A percentile compares a stretch with the other conserved stretches of the same genome.
phyloP scores from a whole-genome alignment of 2,797 vertebrate genomes.

The Amblyopsis hoosieri region DNA sequence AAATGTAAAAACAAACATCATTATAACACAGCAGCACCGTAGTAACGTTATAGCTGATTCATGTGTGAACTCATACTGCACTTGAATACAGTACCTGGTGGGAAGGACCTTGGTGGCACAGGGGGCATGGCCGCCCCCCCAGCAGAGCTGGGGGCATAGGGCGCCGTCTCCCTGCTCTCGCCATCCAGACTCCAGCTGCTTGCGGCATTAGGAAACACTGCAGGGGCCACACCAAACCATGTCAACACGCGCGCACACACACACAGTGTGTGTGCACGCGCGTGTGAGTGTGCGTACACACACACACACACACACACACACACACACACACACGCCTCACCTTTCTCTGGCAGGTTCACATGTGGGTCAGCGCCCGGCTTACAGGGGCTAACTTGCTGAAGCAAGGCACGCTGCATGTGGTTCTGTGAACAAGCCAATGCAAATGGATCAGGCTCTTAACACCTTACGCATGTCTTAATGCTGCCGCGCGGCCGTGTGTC shows the following conservation, averaged over 20 bases:
- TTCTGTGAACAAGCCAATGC: slow-evolving; percentile 51
- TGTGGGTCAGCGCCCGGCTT: slow-evolving; percentile 97
- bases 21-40: no score
- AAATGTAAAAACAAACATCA: no score
- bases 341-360: slow-evolving; percentile 95
- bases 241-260: slow-evolving; percentile 6
- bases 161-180: slow-evolving; percentile 71
- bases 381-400: slow-evolving; percentile 97
- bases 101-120: slow-evolving; percentile 86
- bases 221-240: slow-evolving; percentile 28
- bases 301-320: not conserved
- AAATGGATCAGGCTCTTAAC: no score
- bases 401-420: slow-evolving; percentile 95
- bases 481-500: not conserved
- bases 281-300: no score
- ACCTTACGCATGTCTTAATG: not conserved
- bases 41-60: no score
- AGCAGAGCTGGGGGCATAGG: slow-evolving; percentile 66
- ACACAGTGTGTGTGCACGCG: no score
- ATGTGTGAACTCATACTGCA: no score
- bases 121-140: slow-evolving; percentile 88
- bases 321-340: slow-evolving; percentile 63
- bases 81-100: slow-evolving; percentile 76
- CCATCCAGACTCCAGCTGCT: slow-evolving; percentile 98
- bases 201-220: slow-evolving; percentile 88